Base-by-base conservation (phyloP, 2,797 vertebrate genomes). In the Darevskia mixta region DNA sequence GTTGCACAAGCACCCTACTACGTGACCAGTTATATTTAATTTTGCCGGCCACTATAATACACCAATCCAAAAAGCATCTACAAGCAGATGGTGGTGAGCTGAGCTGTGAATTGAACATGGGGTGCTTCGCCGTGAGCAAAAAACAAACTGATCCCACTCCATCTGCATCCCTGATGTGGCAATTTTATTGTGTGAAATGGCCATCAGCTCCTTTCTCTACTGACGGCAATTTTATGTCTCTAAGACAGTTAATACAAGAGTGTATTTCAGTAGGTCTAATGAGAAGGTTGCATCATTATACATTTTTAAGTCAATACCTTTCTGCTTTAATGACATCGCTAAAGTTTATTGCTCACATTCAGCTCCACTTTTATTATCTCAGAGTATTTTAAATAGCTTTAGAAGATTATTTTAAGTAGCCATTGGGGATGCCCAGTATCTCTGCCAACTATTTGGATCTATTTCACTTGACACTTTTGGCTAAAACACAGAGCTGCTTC, bases 361-460 rank as follows among this genome's bases (percentile, higher is more conserved):
- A 61, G 66, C 25, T 32, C 83, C 3, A 72, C 75, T 76, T 86
- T 88, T 90, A 88, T 86, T 89, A 86, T 83, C 83, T 13, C 76
- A 49, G 3, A 8, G 43, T 32, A 83, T 85, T 88, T 79, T 82
- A 87, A 93, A 87, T 3, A 72, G 79, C 79, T 82, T 88, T 55
- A 89, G 86, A n/a, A 92, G 87, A 83, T 83, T 82, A 86, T 87
- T 86, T 91, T 83, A 83, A 86, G 78, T n/a, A 83, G 41, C 1
- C 25, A 85, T 78, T n/a, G 55, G 78, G 76, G 8, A 67, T 66
- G 27, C 29, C 43, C 29, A 2, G 0, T 69, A 3, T 78, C 81
- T 93, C 87, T 87, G 81, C 49, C 88, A 92, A 91, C 86, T 91
- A 93, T 89, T 86, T 84, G 91, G 66, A 88, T 73, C n/a, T 80